Evolutionary conservation across 1,140 invertebrate genomes (phyloP).

Genomic region (Zaprionus capensis): DNA sequence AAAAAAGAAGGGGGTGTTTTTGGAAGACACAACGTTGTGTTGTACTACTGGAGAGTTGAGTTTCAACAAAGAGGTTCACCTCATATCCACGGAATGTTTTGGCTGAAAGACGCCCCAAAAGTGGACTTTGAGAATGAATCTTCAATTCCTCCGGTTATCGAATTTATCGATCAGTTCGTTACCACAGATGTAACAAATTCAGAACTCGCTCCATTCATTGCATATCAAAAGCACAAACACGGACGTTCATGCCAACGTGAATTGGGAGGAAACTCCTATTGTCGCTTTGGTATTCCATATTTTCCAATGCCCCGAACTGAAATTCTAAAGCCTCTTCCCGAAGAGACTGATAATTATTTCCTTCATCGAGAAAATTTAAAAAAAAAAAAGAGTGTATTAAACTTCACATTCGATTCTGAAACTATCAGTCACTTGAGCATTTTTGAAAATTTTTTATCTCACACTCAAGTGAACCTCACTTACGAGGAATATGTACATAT

Average conservation of each 20-base stretch:
- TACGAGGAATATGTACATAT: not conserved
- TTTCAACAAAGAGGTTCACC: not conserved
- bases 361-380: not conserved
- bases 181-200: not conserved
- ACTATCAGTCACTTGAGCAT: not conserved
- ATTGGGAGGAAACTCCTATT: not conserved
- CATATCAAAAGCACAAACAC: constrained; percentile 13
- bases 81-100: not conserved
- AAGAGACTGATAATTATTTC: not conserved
- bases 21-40: no score
- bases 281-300: not conserved
- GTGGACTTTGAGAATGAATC: constrained; percentile 8
- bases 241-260: not conserved
- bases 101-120: not conserved
- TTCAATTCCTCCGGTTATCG: not conserved
- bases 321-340: no score
- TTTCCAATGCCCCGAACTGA: no score
- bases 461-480: no score
- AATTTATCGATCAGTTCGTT: constrained; percentile 1
- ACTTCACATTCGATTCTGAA: not conserved
- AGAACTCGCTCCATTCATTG: not conserved
- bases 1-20: no score
- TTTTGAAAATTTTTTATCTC: no score
- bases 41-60: not conserved
- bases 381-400: not conserved